A percentile compares a stretch with the other conserved stretches of the same genome.
Evolutionary conservation across 2,888 invertebrate genomes (phyloP).

Genomic region (Cataglyphis albicans): DNA sequence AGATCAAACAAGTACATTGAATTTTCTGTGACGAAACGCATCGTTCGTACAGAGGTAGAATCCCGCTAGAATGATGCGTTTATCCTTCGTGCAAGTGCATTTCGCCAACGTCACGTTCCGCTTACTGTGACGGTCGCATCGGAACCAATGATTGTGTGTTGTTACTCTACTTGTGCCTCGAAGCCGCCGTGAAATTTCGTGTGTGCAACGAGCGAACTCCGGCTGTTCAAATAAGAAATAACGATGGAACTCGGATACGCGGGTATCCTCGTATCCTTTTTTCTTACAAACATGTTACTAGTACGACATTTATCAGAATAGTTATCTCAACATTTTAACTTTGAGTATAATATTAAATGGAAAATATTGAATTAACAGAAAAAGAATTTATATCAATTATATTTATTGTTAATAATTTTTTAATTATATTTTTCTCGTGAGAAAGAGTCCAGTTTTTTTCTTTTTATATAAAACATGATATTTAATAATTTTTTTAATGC

Average conservation of each 20-base stretch:
- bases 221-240: slow-evolving; percentile 54
- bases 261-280: background rate
- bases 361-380: background rate
- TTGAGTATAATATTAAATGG: background rate
- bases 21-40: slow-evolving; percentile 48
- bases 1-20: slow-evolving; percentile 21
- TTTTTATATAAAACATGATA: background rate
- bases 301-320: background rate
- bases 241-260: background rate
- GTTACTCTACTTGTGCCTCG: background rate
- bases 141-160: slow-evolving; percentile 41
- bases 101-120: slow-evolving; percentile 52
- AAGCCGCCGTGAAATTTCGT: slow-evolving; percentile 24
- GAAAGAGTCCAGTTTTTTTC: background rate
- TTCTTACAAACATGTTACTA: background rate
- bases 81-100: slow-evolving; percentile 53
- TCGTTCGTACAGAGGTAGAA: slow-evolving; percentile 72
- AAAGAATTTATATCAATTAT: background rate
- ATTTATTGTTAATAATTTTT: background rate
- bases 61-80: slow-evolving; percentile 67
- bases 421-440: background rate
- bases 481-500: background rate
- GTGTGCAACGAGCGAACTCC: background rate
- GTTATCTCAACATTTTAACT: background rate
- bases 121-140: slow-evolving; percentile 34